These are phyloP conservation scores for Bombycilla garrulus DNA, from an alignment of 2,113 vertebrate genomes.

Conservation along the genomic window DNA sequence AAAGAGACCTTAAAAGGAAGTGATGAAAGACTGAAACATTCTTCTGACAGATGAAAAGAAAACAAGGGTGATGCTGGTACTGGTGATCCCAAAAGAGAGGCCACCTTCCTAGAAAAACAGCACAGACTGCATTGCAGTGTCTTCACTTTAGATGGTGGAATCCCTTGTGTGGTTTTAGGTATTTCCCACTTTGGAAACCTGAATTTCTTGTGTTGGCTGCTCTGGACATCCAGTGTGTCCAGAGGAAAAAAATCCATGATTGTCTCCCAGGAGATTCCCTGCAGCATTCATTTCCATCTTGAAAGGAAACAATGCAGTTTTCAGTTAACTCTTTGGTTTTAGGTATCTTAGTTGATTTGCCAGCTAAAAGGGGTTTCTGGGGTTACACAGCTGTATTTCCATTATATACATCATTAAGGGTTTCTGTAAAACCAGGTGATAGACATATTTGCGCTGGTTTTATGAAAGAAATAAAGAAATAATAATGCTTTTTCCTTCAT, in stretches of 20 bases:
- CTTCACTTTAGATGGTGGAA: neutral
- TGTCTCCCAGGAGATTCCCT: neutral
- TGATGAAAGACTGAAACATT: neutral
- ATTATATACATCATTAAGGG: neutral
- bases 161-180: neutral
- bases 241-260: neutral
- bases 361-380: neutral
- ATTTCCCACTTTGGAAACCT: neutral
- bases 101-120: neutral
- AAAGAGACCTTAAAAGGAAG: neutral
- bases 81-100: neutral
- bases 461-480: neutral
- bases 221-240: neutral
- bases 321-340: neutral
- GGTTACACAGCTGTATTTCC: neutral
- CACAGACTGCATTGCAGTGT: too few relatives aligned
- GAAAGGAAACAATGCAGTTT: neutral
- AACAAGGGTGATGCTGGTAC: neutral
- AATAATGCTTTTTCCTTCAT: neutral
- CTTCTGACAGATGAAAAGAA: neutral
- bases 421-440: neutral
- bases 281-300: neutral
- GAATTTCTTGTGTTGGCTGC: neutral
- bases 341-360: neutral
- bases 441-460: neutral